These are phyloP conservation scores for Drosophila pruinosa DNA, from an alignment of 1,140 invertebrate genomes.

Conservation along the genomic window DNA sequence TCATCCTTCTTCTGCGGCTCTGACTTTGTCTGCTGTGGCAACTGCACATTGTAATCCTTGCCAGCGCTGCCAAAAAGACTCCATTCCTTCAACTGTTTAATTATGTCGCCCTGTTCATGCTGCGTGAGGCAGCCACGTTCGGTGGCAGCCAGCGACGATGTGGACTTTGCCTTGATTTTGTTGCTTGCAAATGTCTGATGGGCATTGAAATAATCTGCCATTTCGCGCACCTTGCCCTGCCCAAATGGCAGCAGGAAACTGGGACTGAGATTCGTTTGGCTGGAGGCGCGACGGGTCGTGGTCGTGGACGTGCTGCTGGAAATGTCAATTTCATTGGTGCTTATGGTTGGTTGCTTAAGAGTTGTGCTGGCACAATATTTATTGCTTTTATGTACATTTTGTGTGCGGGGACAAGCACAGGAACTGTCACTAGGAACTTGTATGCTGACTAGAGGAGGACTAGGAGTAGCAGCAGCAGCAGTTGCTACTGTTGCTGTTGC, in stretches of 20 bases:
- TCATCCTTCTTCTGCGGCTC: background rate
- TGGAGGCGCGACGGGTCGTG: constrained; percentile 46
- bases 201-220: constrained; percentile 85
- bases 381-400: constrained; percentile 75
- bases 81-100: constrained; percentile 85
- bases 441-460: constrained; percentile 53
- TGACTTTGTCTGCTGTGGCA: background rate
- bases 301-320: constrained; percentile 34
- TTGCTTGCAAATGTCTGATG: constrained; percentile 52
- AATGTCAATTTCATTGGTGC: constrained; percentile 42
- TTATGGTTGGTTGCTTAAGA: constrained; percentile 27
- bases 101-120: constrained; percentile 83
- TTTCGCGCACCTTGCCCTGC: constrained; percentile 83
- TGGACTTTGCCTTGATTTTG: constrained; percentile 62
- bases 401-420: constrained; percentile 68
- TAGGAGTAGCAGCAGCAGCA: constrained; percentile 18
- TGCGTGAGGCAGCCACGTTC: constrained; percentile 73
- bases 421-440: constrained; percentile 82
- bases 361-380: constrained; percentile 69
- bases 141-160: constrained; percentile 49
- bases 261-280: constrained; percentile 69
- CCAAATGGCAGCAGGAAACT: constrained; percentile 57
- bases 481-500: background rate
- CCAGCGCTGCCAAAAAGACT: constrained; percentile 83
- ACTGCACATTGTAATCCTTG: constrained; percentile 64